These are phyloP conservation scores for Embidobia sp. DNA, from an alignment of 2,888 invertebrate genomes.

Conservation along the genomic window DNA sequence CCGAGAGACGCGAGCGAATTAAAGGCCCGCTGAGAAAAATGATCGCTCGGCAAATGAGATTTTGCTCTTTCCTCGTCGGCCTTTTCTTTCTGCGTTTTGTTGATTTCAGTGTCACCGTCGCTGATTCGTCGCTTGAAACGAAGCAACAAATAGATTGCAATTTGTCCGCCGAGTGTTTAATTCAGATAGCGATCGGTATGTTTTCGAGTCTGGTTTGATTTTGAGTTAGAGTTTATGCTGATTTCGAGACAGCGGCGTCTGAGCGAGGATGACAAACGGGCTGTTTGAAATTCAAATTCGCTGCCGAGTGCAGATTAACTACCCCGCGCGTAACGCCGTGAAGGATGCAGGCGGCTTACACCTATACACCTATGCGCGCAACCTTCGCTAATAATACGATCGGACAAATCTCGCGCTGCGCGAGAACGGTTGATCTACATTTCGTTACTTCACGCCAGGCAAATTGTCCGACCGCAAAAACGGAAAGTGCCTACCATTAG, in stretches of 20 bases:
- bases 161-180: no score
- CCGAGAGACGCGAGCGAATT: neutral
- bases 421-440: constrained; percentile 53
- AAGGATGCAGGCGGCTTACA: constrained; percentile 29
- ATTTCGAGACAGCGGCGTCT: constrained; percentile 21
- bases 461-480: constrained; percentile 46
- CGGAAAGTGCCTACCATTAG: constrained; percentile 10
- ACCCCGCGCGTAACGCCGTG: constrained; percentile 35
- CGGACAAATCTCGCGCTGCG: constrained; percentile 47
- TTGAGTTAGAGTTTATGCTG: constrained; percentile 17
- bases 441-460: constrained; percentile 32
- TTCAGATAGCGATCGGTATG: no score
- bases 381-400: constrained; percentile 59
- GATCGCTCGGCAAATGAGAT: neutral
- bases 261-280: constrained; percentile 37
- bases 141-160: no score
- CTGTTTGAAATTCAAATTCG: constrained; percentile 53
- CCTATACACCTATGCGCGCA: no score
- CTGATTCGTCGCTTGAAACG: no score
- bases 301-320: constrained; percentile 42
- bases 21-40: neutral
- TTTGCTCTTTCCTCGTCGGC: neutral
- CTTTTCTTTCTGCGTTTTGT: neutral
- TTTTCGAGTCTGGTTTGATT: constrained; percentile 20
- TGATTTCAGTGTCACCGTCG: neutral